Base-by-base conservation (phyloP, 1,140 invertebrate species). In the Bombus soroeensis region DNA sequence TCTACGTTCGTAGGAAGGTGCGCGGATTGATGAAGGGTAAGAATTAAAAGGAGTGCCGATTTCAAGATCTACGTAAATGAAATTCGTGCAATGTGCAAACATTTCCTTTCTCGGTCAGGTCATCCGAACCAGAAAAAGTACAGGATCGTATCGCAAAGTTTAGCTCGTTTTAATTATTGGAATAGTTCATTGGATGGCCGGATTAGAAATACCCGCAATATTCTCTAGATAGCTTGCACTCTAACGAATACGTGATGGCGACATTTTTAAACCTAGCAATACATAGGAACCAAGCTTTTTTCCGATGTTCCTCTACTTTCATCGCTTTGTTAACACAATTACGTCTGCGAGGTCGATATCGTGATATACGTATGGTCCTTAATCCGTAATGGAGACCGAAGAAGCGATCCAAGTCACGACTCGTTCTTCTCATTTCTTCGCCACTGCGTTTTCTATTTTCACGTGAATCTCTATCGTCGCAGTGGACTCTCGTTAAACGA, bases 51-150 rank as follows among this genome's bases (percentile, higher is more conserved):
- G 18, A 47, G 71, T 3, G 28, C 2, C 43, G 62, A 39, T 53
- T 53, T 39, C 73, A 39, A 83, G 25, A 62, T 68, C 73, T 43
- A 22, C 62, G 73, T 57, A 68, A 83, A 83, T 77, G 81, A 77
- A 68, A 66, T 77, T 77, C 74, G 13, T 70, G 59, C 18, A 59
- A 66, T 72, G 59, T 83, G 39, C 81, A 76, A 83, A 76, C 41
- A 83, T 43, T 76, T 82, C 62, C 22, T 15, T 73, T 41, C 37
- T 34, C 47, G 34, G 37, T 15, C 37, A 18, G 70, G 25, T 32
- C 6, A 18, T 25, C 3, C 2, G 79, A n/a, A 41, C 3, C 34
- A 53, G 47, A 18, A 68, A 66, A 66, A 15, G 32, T 37, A 25
- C 39, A 34, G 25, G 34, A 53, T 53, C 64, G 32, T 39, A 25